Conservation (phyloP, 2,888 invertebrate species). For the Crioceris asparagi region DNA sequence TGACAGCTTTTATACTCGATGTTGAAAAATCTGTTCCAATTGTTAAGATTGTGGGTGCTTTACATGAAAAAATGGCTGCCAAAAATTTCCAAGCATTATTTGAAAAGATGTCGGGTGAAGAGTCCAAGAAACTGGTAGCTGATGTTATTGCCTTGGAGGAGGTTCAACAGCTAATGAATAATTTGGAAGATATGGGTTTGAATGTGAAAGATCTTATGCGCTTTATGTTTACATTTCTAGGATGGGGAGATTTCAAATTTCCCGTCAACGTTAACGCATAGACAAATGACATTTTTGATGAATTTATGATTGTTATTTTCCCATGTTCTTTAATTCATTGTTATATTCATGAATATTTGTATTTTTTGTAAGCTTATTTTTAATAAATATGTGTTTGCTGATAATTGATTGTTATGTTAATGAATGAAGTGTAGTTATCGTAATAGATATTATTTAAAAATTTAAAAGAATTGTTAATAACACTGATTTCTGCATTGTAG, state of each 20-base stretch:
- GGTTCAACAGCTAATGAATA: slow-evolving; percentile 13
- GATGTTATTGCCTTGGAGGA: slow-evolving; percentile 14
- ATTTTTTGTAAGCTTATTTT: too few relatives aligned
- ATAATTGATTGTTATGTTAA: too few relatives aligned
- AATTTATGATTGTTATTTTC: too few relatives aligned
- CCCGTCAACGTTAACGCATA: too few relatives aligned
- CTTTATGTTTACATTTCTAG: slow-evolving; percentile 19
- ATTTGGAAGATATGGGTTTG: slow-evolving; percentile 19
- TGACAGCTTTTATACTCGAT: slow-evolving; percentile 12
- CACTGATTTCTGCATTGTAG: too few relatives aligned
- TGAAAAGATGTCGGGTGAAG: slow-evolving; percentile 17
- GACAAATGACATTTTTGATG: too few relatives aligned
- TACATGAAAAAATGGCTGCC: slow-evolving; percentile 2
- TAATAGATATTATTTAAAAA: too few relatives aligned
- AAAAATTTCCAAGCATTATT: slow-evolving; percentile 16
- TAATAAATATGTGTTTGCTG: too few relatives aligned
- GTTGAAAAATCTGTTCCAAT: slow-evolving; percentile 10
- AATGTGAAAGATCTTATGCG: slow-evolving; percentile 15
- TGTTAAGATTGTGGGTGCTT: background rate
- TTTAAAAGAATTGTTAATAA: too few relatives aligned
- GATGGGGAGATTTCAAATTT: slow-evolving; percentile 20
- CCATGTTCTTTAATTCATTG: too few relatives aligned
- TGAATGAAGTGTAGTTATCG: too few relatives aligned
- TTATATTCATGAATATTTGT: too few relatives aligned
- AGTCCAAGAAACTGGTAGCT: slow-evolving; percentile 14